phyloP scores from a whole-genome alignment of 2,113 vertebrate genomes.

The Gopherus flavomarginatus region DNA sequence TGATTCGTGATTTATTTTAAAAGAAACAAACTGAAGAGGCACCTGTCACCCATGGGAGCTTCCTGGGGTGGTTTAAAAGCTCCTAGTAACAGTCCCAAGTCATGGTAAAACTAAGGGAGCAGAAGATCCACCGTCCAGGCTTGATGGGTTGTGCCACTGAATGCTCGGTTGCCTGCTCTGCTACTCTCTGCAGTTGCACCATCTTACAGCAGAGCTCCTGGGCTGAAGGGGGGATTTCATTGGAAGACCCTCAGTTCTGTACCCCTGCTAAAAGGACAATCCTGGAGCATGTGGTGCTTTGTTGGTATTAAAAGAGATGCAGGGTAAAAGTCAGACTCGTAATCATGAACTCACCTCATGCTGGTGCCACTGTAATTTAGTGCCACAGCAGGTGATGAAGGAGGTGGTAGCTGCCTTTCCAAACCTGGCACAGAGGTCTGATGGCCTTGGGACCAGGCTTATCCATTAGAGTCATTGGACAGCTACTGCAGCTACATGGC shows the following conservation, averaged over 20 bases:
- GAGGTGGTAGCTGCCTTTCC: neutral
- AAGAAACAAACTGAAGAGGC: neutral
- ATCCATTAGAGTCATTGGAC: neutral
- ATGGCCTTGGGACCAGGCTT: neutral
- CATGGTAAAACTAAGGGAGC: neutral
- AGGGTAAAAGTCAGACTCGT: neutral
- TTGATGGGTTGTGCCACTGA: accelerated
- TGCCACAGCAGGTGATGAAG: neutral
- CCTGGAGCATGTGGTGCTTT: neutral
- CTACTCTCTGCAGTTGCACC: neutral
- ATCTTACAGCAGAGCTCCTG: neutral
- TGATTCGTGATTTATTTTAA: neutral
- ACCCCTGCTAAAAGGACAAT: neutral
- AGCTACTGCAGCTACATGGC: neutral
- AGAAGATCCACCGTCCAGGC: neutral
- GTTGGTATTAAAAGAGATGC: neutral
- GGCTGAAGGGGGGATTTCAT: neutral
- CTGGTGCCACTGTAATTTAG: neutral
- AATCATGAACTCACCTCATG: neutral
- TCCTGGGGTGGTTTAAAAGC: neutral
- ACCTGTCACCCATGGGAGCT: neutral
- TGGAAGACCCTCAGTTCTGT: neutral
- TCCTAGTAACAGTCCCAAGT: neutral
- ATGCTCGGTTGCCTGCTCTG: neutral
- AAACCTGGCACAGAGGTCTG: neutral